phyloP scores from a whole-genome alignment of 2,888 invertebrate species.

The Hemistola chrysoprasaria region DNA sequence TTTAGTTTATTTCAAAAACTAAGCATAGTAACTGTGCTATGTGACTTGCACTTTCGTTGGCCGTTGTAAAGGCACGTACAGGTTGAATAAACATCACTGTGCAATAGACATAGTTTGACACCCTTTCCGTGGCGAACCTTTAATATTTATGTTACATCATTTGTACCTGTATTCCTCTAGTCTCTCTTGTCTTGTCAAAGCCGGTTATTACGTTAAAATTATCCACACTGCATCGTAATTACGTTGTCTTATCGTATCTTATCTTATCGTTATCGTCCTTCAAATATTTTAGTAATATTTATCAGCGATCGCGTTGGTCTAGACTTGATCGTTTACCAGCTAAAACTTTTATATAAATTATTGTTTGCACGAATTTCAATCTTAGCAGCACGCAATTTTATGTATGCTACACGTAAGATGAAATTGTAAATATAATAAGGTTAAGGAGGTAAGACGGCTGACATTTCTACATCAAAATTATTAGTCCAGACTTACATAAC shows the following conservation, averaged over 20 bases:
- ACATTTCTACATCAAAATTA: slow-evolving; percentile 1
- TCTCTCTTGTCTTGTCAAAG: no score
- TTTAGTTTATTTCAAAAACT: neutral
- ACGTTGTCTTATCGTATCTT: slow-evolving; percentile 35
- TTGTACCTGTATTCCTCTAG: no score
- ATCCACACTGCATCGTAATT: slow-evolving; percentile 21
- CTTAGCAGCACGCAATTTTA: no score
- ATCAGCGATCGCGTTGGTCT: slow-evolving; percentile 24
- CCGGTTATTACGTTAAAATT: no score
- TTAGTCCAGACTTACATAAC: slow-evolving; percentile 11
- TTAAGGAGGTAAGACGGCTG: no score
- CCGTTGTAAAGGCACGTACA: slow-evolving; percentile 28
- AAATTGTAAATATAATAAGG: no score
- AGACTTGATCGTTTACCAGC: slow-evolving; percentile 6
- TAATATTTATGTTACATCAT: slow-evolving; percentile 4
- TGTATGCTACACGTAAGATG: no score
- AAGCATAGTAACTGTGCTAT: slow-evolving; percentile 6
- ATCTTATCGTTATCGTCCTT: slow-evolving; percentile 57
- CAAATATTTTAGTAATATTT: slow-evolving; percentile 42
- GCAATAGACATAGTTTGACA: slow-evolving; percentile 37
- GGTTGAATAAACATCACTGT: slow-evolving; percentile 27
- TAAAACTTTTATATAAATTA: slow-evolving; percentile 1
- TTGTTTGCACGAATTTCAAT: neutral
- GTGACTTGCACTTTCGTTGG: slow-evolving; percentile 44
- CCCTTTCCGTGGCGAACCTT: slow-evolving; percentile 17